These are phyloP conservation scores for Sapajus apella DNA, from an alignment of 2,113 vertebrate genomes.

Conservation along the genomic window DNA sequence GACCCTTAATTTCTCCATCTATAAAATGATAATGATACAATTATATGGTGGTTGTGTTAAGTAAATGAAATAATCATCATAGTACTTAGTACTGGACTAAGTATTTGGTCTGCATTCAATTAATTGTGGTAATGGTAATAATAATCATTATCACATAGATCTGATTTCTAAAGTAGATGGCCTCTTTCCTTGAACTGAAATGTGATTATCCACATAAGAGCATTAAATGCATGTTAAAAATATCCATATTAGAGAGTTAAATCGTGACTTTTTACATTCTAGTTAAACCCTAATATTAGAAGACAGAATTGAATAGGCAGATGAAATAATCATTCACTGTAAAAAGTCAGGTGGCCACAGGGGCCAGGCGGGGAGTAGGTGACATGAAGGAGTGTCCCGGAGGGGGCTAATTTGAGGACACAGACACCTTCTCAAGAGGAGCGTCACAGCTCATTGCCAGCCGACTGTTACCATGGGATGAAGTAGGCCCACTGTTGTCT, in stretches of 20 bases:
- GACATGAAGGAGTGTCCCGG: rapidly evolving
- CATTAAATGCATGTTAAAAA: neutral
- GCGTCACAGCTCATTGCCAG: too few relatives aligned
- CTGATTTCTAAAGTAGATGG: neutral
- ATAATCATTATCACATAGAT: neutral
- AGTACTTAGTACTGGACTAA: neutral
- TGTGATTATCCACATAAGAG: neutral
- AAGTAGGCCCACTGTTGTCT: neutral
- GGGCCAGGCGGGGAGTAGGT: neutral
- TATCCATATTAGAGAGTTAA: neutral
- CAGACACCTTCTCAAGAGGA: rapidly evolving
- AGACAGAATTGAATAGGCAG: neutral
- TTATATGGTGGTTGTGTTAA: neutral
- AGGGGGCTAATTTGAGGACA: rapidly evolving
- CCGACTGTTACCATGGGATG: too few relatives aligned
- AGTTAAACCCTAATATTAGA: neutral
- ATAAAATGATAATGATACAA: neutral
- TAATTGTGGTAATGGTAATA: neutral
- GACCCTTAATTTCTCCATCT: neutral
- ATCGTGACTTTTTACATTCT: neutral
- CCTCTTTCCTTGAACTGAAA: neutral
- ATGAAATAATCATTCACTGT: neutral
- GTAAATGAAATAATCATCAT: neutral
- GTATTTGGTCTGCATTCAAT: neutral
- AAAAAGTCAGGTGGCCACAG: neutral